Evolutionary conservation across 2,888 invertebrate species (phyloP).

Genomic region (Cantharis lateralis): DNA sequence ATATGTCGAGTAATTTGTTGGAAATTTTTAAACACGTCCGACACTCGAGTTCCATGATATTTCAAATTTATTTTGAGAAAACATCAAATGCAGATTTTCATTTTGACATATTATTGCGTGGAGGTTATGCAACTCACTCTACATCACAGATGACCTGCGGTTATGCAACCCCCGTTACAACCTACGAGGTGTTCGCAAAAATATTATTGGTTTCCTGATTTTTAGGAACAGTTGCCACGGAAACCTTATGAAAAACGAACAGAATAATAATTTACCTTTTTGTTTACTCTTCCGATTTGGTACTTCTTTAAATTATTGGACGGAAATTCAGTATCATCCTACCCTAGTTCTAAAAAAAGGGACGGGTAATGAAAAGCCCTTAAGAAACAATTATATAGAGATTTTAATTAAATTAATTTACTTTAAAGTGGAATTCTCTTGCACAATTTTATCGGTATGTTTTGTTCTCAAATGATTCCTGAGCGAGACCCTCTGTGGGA

Average conservation of each 20-base stretch:
- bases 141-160: background rate
- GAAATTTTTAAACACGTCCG: background rate
- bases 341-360: background rate
- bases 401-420: background rate
- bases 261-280: too few relatives aligned
- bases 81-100: background rate
- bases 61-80: background rate
- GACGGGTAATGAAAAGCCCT: background rate
- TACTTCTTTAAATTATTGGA: too few relatives aligned
- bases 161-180: background rate
- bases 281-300: too few relatives aligned
- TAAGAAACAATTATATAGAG: background rate
- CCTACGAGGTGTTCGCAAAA: background rate
- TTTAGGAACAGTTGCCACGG: too few relatives aligned
- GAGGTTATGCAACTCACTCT: background rate
- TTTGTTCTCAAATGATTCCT: conserved; percentile 20
- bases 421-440: background rate
- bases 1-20: background rate
- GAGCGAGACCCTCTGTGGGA: conserved; percentile 24
- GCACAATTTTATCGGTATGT: background rate
- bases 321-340: too few relatives aligned
- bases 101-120: background rate
- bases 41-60: background rate
- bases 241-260: too few relatives aligned
- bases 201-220: too few relatives aligned